Evolutionary conservation across 1,140 invertebrate genomes (phyloP).

Genomic region (Globodera rostochiensis): DNA sequence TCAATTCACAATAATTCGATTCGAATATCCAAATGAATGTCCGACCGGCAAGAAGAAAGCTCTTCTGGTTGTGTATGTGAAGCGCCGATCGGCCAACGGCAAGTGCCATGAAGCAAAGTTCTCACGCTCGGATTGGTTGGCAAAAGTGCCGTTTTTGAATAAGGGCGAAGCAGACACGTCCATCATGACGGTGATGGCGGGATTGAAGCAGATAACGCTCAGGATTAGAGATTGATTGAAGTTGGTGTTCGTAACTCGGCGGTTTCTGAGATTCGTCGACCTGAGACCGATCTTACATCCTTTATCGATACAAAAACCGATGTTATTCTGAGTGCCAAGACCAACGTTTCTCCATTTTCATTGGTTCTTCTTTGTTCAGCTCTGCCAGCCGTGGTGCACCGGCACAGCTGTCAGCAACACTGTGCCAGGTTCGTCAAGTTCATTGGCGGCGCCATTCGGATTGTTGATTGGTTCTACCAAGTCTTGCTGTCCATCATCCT

Average conservation of each 20-base stretch:
- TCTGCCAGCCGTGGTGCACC: conserved; percentile 79
- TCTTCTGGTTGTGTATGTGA: conserved; percentile 25
- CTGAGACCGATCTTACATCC: too few relatives aligned
- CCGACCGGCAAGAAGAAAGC: conserved; percentile 13
- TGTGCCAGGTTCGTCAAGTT: conserved; percentile 70
- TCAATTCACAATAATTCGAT: too few relatives aligned
- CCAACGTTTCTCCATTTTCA: not conserved
- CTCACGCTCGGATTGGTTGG: not conserved
- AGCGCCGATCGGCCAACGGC: conserved; percentile 20
- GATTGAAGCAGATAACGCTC: conserved; percentile 28
- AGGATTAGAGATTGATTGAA: not conserved
- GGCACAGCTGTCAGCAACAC: conserved; percentile 81
- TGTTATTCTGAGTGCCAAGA: not conserved
- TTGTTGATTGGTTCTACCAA: conserved; percentile 66
- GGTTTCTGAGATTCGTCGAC: too few relatives aligned
- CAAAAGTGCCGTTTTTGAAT: not conserved
- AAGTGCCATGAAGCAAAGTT: conserved; percentile 7
- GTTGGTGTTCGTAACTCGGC: too few relatives aligned
- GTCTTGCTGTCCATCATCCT: not conserved
- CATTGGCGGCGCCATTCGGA: conserved; percentile 12
- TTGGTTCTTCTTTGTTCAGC: conserved; percentile 86
- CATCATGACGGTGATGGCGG: conserved; percentile 28
- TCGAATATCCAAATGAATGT: too few relatives aligned
- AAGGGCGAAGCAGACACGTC: conserved; percentile 22
- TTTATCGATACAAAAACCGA: too few relatives aligned